Evolutionary conservation across 2,888 invertebrate species (phyloP), one percentile per base, ranked within the genome.

Genomic region (Azorinus chamasolen): DNA sequence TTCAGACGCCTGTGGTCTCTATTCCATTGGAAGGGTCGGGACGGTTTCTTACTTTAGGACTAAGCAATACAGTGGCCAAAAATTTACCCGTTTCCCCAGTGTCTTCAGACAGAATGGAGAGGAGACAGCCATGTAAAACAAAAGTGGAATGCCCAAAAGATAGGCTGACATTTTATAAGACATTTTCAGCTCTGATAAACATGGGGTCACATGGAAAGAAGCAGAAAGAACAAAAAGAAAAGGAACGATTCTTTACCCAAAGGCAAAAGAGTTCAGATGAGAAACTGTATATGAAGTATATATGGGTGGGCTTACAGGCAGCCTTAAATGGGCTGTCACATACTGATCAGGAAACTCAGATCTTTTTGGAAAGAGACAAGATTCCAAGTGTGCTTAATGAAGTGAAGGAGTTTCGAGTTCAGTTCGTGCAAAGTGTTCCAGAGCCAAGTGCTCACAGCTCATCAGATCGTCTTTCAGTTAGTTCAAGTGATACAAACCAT

Each of bases 241-340:
- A 71, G 37, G 79, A 80, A 10, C 71, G 76, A 37, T 74, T 83
- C 10, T 71, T 83, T 32, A 86, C 83, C 46, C 86, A 85, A 25
- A 76, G 90, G 63, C 93, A 92, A 87, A 90, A 88, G 90, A 97
- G 97, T 86, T 95, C 95, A 82, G 97, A 98, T 92, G 97, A 97
- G 91, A 95, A 96, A 76, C 94, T 96, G 50, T 97, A 97, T 96
- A 97, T 97, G 93, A 97, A 98, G 93, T 94, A 97, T 84, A 96
- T 98, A 86, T 98, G 98, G 98, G 93, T 98, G 85, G 97, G 97
- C 94, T 94, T 98, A 77, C 96, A 97, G 93, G 97, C 97, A 0
- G 96, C 95, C 94, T 63, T 88, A 95, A 82, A 82, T 72, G 82
- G 83, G 20, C 95, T 95, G 0, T 72, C 75, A 43, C 94, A 96